phyloP scores from a whole-genome alignment of 1,140 invertebrate genomes.

The Yoshiicerus persimilis region DNA sequence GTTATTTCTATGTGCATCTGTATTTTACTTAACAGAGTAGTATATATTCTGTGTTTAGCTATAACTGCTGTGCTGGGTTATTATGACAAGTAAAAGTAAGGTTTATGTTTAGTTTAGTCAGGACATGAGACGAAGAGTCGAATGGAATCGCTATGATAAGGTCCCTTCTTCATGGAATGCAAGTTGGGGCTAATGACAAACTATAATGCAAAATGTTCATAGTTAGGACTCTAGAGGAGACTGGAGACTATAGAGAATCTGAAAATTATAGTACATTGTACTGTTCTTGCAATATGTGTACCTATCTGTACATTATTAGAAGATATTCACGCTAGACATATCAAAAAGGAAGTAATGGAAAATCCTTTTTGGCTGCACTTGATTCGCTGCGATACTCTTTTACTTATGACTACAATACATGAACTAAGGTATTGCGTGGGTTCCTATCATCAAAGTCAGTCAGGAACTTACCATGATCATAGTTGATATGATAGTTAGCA shows the following conservation, averaged over 20 bases:
- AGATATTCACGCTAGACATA: neutral
- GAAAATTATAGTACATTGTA: neutral
- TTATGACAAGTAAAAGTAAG: neutral
- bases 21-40: neutral
- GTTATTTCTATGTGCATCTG: neutral
- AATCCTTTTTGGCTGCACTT: neutral
- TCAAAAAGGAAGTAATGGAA: neutral
- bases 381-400: neutral
- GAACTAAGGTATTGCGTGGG: neutral
- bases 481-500: slow-evolving; percentile 4
- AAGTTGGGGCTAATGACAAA: neutral
- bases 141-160: neutral
- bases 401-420: too few relatives aligned
- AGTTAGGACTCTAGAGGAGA: neutral
- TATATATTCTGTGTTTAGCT: neutral
- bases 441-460: neutral
- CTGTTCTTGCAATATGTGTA: too few relatives aligned
- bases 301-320: too few relatives aligned
- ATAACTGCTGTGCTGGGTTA: neutral
- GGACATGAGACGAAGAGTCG: neutral
- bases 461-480: neutral
- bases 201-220: neutral
- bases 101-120: neutral
- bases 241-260: neutral
- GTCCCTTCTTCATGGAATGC: neutral